Conservation (phyloP, 2,888 invertebrate species). For the Furcula furcula region DNA sequence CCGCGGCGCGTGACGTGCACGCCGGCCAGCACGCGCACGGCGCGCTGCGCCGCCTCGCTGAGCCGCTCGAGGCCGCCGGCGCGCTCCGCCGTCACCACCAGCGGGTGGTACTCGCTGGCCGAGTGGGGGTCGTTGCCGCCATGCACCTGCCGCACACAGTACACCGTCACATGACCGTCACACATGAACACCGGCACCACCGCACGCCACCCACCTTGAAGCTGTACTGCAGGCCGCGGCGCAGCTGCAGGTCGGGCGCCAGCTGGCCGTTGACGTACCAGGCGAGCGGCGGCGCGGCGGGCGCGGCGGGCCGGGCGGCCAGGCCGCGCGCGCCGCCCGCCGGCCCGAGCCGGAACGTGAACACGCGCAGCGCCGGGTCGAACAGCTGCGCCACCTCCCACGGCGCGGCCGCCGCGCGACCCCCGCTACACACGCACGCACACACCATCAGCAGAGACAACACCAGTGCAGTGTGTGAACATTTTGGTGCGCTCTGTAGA, state of each 20-base stretch:
- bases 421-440: constrained; percentile 21
- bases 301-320: constrained; percentile 75
- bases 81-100: constrained; percentile 93
- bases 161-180: neutral
- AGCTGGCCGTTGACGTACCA: constrained; percentile 97
- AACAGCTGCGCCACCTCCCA: constrained; percentile 86
- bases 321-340: constrained; percentile 91
- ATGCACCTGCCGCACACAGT: constrained; percentile 61
- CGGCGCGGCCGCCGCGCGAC: constrained; percentile 36
- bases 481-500: too few relatives aligned
- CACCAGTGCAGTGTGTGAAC: neutral
- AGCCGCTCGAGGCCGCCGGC: constrained; percentile 92
- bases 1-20: constrained; percentile 94
- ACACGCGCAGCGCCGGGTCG: constrained; percentile 88
- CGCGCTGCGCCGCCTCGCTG: constrained; percentile 70
- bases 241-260: constrained; percentile 92
- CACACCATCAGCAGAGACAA: neutral
- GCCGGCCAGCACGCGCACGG: constrained; percentile 68
- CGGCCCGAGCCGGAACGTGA: constrained; percentile 91
- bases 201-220: constrained; percentile 81
- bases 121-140: constrained; percentile 96
- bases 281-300: constrained; percentile 86
- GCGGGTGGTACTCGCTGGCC: constrained; percentile 92
- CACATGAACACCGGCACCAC: neutral
- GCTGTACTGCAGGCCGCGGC: constrained; percentile 91